phyloP scores from a whole-genome alignment of 2,113 vertebrate genomes.

The Pithys albifrons region DNA sequence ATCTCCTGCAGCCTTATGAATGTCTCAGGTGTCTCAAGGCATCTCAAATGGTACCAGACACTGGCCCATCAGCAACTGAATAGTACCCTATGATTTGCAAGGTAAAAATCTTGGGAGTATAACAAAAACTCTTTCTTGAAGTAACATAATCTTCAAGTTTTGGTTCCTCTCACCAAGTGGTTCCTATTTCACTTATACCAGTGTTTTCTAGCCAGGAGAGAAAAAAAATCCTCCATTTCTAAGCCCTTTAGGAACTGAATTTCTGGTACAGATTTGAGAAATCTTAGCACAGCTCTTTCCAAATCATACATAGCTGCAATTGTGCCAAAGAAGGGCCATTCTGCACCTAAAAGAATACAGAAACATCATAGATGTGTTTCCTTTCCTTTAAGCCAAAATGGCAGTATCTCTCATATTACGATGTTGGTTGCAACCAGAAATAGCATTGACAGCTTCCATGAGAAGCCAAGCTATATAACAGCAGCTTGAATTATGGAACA shows the following conservation, averaged over 20 bases:
- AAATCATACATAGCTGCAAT: neutral
- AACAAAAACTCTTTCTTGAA: neutral
- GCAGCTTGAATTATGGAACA: neutral
- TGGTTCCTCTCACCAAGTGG: neutral
- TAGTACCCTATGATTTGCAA: neutral
- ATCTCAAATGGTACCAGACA: neutral
- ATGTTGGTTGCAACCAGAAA: neutral
- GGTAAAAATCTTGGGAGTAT: neutral
- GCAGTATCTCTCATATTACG: neutral
- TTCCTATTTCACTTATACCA: neutral
- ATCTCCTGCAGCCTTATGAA: neutral
- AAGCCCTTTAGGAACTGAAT: neutral
- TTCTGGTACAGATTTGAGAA: neutral
- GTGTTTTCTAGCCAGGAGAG: neutral
- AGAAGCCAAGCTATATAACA: neutral
- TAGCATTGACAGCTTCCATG: neutral
- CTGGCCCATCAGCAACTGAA: neutral
- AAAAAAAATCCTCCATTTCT: fast-evolving
- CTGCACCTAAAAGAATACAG: neutral
- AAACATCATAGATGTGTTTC: neutral
- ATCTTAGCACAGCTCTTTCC: neutral
- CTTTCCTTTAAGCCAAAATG: neutral
- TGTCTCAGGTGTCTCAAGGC: neutral
- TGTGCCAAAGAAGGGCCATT: neutral
- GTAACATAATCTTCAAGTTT: neutral